These are phyloP conservation scores for Cebidichthys violaceus DNA, from an alignment of 2,113 vertebrate species.

Conservation along the genomic window DNA sequence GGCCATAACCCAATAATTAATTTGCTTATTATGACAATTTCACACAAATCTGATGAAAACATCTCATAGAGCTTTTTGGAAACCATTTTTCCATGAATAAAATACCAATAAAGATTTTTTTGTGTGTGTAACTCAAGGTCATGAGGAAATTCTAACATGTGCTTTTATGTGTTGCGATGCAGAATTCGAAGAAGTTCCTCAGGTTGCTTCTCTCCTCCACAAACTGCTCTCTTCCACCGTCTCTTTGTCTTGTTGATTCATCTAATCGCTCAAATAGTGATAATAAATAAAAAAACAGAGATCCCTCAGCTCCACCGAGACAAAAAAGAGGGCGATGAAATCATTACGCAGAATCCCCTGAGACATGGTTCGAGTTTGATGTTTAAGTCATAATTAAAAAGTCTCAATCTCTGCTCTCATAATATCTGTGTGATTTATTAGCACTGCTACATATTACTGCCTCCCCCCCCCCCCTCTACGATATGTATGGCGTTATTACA, in stretches of 20 bases:
- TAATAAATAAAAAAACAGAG: slow-evolving; percentile 45
- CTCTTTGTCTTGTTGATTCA: slow-evolving; percentile 44
- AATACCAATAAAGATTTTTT: too few relatives aligned
- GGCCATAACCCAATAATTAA: too few relatives aligned
- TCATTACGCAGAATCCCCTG: slow-evolving; percentile 79
- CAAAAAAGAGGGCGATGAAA: slow-evolving; percentile 62
- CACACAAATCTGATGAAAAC: too few relatives aligned
- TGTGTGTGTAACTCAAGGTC: too few relatives aligned
- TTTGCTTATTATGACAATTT: too few relatives aligned
- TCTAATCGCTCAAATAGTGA: slow-evolving; percentile 43
- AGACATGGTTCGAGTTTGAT: slow-evolving; percentile 78
- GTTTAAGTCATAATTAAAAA: slow-evolving; percentile 86
- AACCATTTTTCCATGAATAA: too few relatives aligned
- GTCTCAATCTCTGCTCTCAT: slow-evolving; percentile 70
- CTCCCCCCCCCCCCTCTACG: slow-evolving; percentile 3
- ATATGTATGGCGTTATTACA: slow-evolving; percentile 61
- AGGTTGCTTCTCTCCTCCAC: neutral
- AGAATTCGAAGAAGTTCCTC: neutral
- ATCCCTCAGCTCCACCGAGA: slow-evolving; percentile 40
- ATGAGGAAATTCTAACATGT: neutral
- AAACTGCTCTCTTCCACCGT: neutral
- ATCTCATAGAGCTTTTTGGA: too few relatives aligned
- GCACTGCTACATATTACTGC: slow-evolving; percentile 59
- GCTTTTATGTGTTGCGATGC: neutral
- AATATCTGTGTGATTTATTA: slow-evolving; percentile 81